Percentiles rank a stretch among this genome's conserved stretches.
phyloP scores from a whole-genome alignment of 2,888 invertebrate genomes.

The Xestia c-nigrum region DNA sequence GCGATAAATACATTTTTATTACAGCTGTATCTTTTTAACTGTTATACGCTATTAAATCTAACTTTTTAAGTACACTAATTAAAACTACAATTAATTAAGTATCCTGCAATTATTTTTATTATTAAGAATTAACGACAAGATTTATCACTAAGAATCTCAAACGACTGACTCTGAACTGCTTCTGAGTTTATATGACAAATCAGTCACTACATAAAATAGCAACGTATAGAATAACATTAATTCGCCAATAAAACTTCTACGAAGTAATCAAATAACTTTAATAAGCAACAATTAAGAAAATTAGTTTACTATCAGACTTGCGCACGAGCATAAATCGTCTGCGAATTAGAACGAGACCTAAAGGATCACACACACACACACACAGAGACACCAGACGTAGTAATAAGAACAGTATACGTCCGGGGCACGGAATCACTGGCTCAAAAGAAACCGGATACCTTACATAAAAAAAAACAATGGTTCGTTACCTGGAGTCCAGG shows the following conservation, averaged over 20 bases:
- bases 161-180: background rate
- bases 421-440: constrained; percentile 49
- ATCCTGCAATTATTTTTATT: constrained; percentile 15
- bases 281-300: constrained; percentile 8
- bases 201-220: background rate
- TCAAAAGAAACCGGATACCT: constrained; percentile 61
- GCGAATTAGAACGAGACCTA: constrained; percentile 37
- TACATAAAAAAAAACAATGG: constrained; percentile 49
- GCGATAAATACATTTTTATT: constrained; percentile 32
- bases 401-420: constrained; percentile 38
- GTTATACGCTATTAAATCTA: constrained; percentile 4
- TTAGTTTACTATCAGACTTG: constrained; percentile 22
- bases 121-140: background rate
- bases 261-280: background rate
- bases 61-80: constrained; percentile 28
- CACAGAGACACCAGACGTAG: constrained; percentile 4
- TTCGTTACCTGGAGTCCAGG: constrained; percentile 85
- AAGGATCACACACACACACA: constrained; percentile 35
- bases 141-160: background rate
- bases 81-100: constrained; percentile 11
- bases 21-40: constrained; percentile 14
- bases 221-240: constrained; percentile 10
- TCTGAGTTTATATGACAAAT: constrained; percentile 29
- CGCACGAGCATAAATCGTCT: constrained; percentile 14
- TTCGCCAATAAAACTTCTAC: constrained; percentile 24